Base-by-base conservation (phyloP, 2,113 vertebrate species). In the Gobius niger region DNA sequence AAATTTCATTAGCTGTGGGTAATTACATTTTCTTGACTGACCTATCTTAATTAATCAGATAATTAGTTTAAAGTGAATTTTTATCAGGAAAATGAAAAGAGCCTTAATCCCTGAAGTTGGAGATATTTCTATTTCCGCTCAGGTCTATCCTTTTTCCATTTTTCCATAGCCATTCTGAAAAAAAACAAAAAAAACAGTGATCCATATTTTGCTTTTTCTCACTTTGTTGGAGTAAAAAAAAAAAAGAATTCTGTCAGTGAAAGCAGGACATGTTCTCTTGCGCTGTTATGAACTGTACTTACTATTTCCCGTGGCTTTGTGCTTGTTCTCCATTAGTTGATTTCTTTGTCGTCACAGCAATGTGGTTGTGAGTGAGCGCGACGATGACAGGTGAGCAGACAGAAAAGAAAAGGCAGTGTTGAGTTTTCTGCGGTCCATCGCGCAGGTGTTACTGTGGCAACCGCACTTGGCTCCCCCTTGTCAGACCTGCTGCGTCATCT, bases 381-480 rank as follows among this genome's bases (percentile, higher is more conserved):
- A 75, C 44, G 47, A 77, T 44, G 47, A 74, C 67, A 52, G 47
- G 24, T 71, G 44, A 66, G 42, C 34, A 75, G 72, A 73, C 65
- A 47, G 51, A 34, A 7, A 14, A 60, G 47, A 63, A 60, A 14
- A 60, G 65, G 60, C 61, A 77, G 74, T 70, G 73, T 86, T 4
- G 81, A 14, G 83, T 83, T 85, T 34, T 91, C 82, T 80, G 67
- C 77, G 85, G 85, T 89, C 87, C 87, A 85, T 83, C 80, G 75
- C 89, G 89, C 87, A 92, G 89, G 88, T 92, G 93, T 94, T 94
- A 93, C 92, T 92, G 92, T 93, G 92, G 90, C 93, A 93, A 93
- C 91, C 77, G 72, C 85, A 91, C 82, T 75, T 53, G 49, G 75
- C 83, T 87, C 65, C 46, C 81, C 90, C 88, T 82, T 75, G 86